Evolutionary conservation across 2,113 vertebrate species (phyloP).

Genomic region (Tyrannus savana): DNA sequence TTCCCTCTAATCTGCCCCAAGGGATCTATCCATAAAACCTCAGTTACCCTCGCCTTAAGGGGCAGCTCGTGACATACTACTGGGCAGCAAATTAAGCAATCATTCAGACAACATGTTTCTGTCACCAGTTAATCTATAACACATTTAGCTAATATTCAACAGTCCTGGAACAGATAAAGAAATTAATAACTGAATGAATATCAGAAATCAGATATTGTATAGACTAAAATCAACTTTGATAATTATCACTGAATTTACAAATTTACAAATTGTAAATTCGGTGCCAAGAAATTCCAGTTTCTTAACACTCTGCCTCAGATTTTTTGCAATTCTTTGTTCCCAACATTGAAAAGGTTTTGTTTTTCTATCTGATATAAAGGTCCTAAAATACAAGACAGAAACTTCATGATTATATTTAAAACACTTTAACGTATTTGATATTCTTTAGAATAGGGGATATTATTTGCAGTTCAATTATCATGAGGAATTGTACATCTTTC

Average conservation of each 20-base stretch:
- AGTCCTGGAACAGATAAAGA: not conserved
- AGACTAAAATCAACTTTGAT: not conserved
- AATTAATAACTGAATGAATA: not conserved
- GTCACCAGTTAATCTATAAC: slow-evolving; percentile 40
- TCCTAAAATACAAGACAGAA: not conserved
- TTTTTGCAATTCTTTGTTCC: not conserved
- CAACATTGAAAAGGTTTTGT: not conserved
- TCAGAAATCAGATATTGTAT: not conserved
- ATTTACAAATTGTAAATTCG: not conserved
- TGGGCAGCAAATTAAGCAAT: slow-evolving; percentile 47
- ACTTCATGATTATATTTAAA: not conserved
- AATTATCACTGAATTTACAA: not conserved
- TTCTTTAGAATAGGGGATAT: not conserved
- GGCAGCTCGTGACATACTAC: too few relatives aligned
- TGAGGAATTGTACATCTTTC: not conserved
- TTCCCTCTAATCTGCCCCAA: not conserved
- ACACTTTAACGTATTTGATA: not conserved
- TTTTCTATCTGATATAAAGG: not conserved
- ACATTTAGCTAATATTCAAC: not conserved
- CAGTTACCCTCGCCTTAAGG: not conserved
- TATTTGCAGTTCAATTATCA: not conserved
- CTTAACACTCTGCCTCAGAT: not conserved
- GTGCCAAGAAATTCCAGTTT: not conserved
- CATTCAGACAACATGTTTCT: slow-evolving; percentile 9
- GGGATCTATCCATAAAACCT: not conserved